Conservation (phyloP, 2,797 vertebrate species). For the Peromyscus melanophrys region DNA sequence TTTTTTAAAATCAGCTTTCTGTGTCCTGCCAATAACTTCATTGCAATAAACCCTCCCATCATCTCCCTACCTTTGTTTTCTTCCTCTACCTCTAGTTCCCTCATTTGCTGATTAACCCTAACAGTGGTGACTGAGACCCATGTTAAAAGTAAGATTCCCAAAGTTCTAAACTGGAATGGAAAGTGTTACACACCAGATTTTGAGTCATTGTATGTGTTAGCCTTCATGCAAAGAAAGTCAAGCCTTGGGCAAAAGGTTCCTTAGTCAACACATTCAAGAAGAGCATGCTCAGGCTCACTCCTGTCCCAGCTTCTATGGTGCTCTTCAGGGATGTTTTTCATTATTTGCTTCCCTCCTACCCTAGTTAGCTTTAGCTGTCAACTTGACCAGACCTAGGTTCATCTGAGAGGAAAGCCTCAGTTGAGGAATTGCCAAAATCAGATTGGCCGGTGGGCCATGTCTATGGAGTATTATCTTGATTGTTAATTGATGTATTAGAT, state of each 20-base stretch:
- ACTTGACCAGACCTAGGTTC: not conserved
- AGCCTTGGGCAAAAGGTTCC: not conserved
- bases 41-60: not conserved
- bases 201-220: not conserved
- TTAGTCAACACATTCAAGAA: not conserved
- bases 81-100: constrained; percentile 26
- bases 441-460: too few relatives aligned
- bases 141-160: constrained; percentile 54
- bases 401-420: not conserved
- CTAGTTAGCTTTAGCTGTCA: not conserved
- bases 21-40: constrained; percentile 37
- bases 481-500: too few relatives aligned
- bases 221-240: constrained; percentile 13
- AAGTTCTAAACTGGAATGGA: constrained; percentile 40
- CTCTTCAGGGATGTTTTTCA: not conserved
- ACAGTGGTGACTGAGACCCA: constrained; percentile 53
- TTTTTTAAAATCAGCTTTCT: constrained; percentile 48
- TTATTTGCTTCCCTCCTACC: not conserved
- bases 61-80: constrained; percentile 54
- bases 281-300: not conserved
- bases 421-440: not conserved
- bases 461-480: not conserved
- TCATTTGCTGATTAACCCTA: constrained; percentile 67
- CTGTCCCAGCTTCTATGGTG: not conserved
- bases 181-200: constrained; percentile 15